Conservation (phyloP, 2,888 invertebrate species). For the Chesias legatella region DNA sequence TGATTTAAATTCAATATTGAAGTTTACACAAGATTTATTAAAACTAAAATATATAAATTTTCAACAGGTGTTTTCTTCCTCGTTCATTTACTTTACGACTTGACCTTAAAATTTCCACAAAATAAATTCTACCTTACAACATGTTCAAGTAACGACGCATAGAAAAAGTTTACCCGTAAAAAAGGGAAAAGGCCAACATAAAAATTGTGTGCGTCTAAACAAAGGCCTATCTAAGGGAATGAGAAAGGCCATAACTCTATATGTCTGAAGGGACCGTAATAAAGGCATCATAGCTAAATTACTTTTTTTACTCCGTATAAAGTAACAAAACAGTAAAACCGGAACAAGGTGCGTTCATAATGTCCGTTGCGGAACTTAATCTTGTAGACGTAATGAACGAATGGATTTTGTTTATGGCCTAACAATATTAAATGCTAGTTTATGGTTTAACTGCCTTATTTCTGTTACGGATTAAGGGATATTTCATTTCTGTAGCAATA, state of each 20-base stretch:
- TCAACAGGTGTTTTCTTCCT: constrained; percentile 1
- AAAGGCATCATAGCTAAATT: constrained; percentile 55
- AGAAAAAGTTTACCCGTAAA: constrained; percentile 31
- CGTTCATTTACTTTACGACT: constrained; percentile 12
- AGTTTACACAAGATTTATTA: too few relatives aligned
- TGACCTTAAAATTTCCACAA: constrained; percentile 20
- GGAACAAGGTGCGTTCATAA: constrained; percentile 30
- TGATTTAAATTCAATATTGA: too few relatives aligned
- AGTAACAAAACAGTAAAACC: constrained; percentile 41
- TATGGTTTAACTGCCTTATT: background rate
- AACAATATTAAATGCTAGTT: constrained; percentile 11
- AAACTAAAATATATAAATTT: background rate
- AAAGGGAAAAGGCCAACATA: constrained; percentile 25
- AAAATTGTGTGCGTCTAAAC: constrained; percentile 39
- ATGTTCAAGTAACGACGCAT: constrained; percentile 31
- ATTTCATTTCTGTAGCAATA: too few relatives aligned
- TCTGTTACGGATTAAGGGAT: too few relatives aligned
- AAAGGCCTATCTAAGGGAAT: constrained; percentile 47
- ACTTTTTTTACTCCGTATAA: constrained; percentile 49
- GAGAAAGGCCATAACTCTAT: constrained; percentile 50
- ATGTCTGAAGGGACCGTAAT: constrained; percentile 45
- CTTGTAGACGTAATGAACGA: constrained; percentile 23
- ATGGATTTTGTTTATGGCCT: constrained; percentile 24
- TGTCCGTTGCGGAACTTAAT: constrained; percentile 26
- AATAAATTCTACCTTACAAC: constrained; percentile 24